phyloP scores from a whole-genome alignment of 2,113 vertebrate genomes.

The Narcine bancroftii region DNA sequence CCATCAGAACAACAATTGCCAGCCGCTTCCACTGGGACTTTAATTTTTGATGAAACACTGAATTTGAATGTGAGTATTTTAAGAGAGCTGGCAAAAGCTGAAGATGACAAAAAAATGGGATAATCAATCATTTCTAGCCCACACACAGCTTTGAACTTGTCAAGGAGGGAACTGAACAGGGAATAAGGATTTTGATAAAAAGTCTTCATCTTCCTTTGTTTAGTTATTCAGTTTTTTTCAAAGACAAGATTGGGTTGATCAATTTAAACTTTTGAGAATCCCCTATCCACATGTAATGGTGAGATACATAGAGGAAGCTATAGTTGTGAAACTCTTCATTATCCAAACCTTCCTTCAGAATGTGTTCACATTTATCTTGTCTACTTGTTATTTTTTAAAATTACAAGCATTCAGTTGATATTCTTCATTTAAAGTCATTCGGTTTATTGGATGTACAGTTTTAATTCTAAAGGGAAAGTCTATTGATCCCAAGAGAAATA shows the following conservation, averaged over 20 bases:
- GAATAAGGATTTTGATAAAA: not conserved
- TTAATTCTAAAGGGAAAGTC: not conserved
- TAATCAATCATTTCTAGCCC: conserved; percentile 22
- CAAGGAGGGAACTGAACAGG: not conserved
- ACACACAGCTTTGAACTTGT: not conserved
- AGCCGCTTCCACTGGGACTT: not conserved
- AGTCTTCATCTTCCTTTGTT: conserved; percentile 28
- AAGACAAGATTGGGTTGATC: not conserved
- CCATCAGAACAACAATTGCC: conserved; percentile 40
- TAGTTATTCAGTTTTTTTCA: conserved; percentile 11
- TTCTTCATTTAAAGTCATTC: not conserved
- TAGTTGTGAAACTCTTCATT: not conserved
- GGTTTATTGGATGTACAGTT: not conserved
- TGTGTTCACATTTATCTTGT: not conserved
- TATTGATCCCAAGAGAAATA: not conserved
- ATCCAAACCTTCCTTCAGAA: not conserved
- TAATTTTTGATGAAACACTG: not conserved
- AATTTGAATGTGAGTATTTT: conserved; percentile 15
- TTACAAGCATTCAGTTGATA: not conserved
- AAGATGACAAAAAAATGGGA: conserved; percentile 10
- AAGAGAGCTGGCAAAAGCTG: not conserved
- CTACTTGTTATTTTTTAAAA: not conserved
- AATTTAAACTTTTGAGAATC: not conserved
- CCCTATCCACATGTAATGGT: too few species aligned
- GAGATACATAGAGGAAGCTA: too few species aligned